Base-by-base conservation (phyloP, 2,113 vertebrate species). In the Cyanocitta stelleri region DNA sequence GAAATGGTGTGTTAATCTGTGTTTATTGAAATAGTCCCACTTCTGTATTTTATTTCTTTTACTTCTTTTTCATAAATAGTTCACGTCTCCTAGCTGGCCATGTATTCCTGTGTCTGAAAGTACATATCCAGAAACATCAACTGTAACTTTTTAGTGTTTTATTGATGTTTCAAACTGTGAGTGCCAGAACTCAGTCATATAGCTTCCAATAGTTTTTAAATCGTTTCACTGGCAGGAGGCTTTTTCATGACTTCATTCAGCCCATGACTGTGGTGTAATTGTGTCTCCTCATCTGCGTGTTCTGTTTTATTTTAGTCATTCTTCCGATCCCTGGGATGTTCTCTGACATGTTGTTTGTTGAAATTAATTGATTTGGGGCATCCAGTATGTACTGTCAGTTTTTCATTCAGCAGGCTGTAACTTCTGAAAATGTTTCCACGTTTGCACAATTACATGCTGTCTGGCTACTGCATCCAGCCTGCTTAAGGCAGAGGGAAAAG, bases 251-350 rank as follows among this genome's bases (percentile, higher is more conserved):
- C 95, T 97, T 97, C 94, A 95, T 93, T 93, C 91, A 93, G 94
- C 93, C 86, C 91, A 89, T 97, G 94, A 95, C 93, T 90, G 85
- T 94, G 90, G 83, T 95, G 89, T 93, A 96, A 97, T 97, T 95
- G 95, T 86, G 92, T 96, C 91, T 93, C 83, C 72, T 95, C 68
- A 74, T 95, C 83, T 92, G 86, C 17, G 15, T 93, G 91, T 89
- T 95, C 94, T 86, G 85, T 94, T 95, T 97, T 96, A 94, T 94
- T 97, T 96, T 95, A 93, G 94, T 92, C 79, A 86, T 95, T 93
- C 92, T 95, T 88, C 94, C 14, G 7, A 84, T 96, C 94, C 80
- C 78, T 61, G 66, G 74, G 90, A 85, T 93, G 81, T 85, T 95
- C 90, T 90, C 88, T 95, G 95, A 86, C 83, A 71, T 55, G 72